A percentile compares a stretch with the other conserved stretches of the same genome.
Evolutionary conservation across 2,113 vertebrate species (phyloP).

Genomic region (Bubalus kerabau): DNA sequence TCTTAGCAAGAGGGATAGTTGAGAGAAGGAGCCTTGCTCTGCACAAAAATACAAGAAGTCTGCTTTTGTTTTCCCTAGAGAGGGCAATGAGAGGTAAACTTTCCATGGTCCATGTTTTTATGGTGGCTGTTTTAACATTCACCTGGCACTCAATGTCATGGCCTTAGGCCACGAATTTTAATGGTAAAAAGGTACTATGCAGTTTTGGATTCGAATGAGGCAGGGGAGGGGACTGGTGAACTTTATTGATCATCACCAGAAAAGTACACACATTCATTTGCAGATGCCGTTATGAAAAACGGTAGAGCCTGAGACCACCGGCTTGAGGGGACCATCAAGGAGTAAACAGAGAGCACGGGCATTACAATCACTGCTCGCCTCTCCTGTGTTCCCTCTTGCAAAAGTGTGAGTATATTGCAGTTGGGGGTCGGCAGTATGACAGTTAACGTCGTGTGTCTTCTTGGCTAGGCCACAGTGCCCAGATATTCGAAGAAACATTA

Average conservation of each 20-base stretch:
- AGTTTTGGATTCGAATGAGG: rapidly evolving
- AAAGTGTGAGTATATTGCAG: not conserved
- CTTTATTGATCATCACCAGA: not conserved
- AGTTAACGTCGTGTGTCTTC: not conserved
- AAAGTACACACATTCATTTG: not conserved
- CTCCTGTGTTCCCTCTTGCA: not conserved
- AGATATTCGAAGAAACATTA: not conserved
- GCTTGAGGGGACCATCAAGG: not conserved
- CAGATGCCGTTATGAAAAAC: not conserved
- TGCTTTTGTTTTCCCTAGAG: not conserved
- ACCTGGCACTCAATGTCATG: not conserved
- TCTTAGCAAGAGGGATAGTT: not conserved
- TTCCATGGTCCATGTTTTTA: not conserved
- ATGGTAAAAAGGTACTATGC: not conserved
- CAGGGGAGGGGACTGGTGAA: not conserved
- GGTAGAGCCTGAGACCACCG: not conserved
- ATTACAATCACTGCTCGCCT: rapidly evolving
- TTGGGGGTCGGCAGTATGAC: not conserved
- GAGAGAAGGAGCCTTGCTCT: not conserved
- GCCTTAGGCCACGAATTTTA: not conserved
- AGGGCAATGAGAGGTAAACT: not conserved
- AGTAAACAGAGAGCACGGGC: not conserved
- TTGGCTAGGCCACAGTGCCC: not conserved
- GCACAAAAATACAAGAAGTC: too few species aligned
- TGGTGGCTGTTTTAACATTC: not conserved